phyloP scores from a whole-genome alignment of 2,888 invertebrate species.

The Pseudanteris insignis region DNA sequence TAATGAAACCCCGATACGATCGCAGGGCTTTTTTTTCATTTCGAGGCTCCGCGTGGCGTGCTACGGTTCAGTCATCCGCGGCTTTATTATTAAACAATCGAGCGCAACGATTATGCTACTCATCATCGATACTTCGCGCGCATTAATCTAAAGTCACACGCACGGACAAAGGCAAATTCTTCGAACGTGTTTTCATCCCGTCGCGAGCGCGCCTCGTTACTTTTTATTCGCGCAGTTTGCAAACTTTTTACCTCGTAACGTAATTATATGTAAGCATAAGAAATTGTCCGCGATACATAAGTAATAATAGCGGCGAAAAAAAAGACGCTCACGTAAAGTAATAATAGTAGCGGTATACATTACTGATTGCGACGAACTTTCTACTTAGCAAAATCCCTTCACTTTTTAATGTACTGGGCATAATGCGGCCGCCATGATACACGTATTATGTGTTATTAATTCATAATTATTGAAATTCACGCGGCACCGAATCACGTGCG shows the following conservation, averaged over 20 bases:
- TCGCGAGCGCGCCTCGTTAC: no score
- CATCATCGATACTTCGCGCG: conserved; percentile 10
- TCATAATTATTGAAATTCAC: conserved; percentile 39
- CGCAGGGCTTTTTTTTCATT: conserved; percentile 17
- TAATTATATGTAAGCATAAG: conserved; percentile 37
- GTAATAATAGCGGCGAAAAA: conserved; percentile 35
- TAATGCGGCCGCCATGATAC: conserved; percentile 31
- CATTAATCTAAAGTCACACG: neutral
- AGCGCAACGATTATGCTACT: conserved; percentile 12
- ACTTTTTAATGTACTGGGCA: conserved; percentile 38
- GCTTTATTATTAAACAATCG: conserved; percentile 21
- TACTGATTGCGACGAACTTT: conserved; percentile 43
- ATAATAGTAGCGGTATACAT: conserved; percentile 38
- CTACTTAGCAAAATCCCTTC: conserved; percentile 45
- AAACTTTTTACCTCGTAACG: neutral
- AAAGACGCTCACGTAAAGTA: conserved; percentile 44
- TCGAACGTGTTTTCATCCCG: no score
- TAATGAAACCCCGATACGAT: conserved; percentile 25
- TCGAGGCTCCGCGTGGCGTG: no score
- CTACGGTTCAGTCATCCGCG: no score
- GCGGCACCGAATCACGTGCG: conserved; percentile 18
- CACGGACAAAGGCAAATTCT: neutral
- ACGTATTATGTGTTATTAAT: conserved; percentile 34
- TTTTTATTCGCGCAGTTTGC: no score
- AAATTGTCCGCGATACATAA: conserved; percentile 44